Evolutionary conservation across 2,113 vertebrate genomes (phyloP).

Genomic region (Oryctolagus cuniculus): DNA sequence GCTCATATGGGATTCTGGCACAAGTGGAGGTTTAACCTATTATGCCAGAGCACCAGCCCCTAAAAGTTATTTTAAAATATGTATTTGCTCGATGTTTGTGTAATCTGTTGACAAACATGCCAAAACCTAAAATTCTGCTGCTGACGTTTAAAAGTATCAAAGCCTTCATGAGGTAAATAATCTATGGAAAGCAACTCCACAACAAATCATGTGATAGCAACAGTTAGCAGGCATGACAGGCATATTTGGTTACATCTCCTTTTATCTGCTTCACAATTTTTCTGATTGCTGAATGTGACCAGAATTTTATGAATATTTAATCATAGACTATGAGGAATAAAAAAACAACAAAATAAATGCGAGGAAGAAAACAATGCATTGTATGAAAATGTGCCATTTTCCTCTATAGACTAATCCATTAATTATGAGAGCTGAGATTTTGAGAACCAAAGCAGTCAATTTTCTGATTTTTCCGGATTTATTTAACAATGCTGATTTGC

Average conservation of each 20-base stretch:
- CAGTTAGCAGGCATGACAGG: not conserved
- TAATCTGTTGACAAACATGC: not conserved
- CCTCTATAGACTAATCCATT: conserved; percentile 15
- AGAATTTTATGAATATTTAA: not conserved
- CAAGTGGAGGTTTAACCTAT: too few species aligned
- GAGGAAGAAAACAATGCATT: conserved; percentile 5
- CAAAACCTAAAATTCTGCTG: conserved; percentile 3
- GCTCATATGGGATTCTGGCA: too few species aligned
- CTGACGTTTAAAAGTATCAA: not conserved
- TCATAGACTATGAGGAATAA: not conserved
- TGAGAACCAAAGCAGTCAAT: conserved; percentile 29
- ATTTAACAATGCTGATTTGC: conserved; percentile 71
- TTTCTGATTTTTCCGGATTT: conserved; percentile 65
- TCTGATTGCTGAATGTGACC: conserved; percentile 16
- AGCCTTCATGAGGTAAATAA: not conserved
- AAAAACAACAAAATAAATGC: not conserved
- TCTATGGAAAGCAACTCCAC: not conserved
- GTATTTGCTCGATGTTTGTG: not conserved
- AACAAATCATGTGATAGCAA: conserved; percentile 10
- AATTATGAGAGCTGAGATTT: conserved; percentile 60
- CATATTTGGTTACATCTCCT: not conserved
- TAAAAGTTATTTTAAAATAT: not conserved
- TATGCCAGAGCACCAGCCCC: too few species aligned
- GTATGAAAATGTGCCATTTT: conserved; percentile 5
- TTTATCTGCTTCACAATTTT: not conserved